phyloP scores from a whole-genome alignment of 2,888 invertebrate species.

The Doris montereyensis region DNA sequence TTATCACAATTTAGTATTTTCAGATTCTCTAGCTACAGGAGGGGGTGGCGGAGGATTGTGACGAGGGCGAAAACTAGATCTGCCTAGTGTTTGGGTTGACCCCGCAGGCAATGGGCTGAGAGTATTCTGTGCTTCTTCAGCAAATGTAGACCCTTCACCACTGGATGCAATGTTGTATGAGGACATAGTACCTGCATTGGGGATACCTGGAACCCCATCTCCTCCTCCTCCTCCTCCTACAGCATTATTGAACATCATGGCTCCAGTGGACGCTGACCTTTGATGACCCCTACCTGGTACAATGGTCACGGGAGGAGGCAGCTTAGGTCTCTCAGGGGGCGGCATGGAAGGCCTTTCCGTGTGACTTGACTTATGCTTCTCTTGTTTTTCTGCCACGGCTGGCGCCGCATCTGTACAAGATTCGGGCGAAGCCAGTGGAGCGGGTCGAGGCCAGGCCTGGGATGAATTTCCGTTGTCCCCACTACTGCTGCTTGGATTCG shows the following conservation, averaged over 20 bases:
- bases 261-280: conserved; percentile 62
- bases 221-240: not conserved
- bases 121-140: conserved; percentile 14
- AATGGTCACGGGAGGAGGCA: conserved; percentile 53
- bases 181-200: conserved; percentile 44
- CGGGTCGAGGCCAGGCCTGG: conserved; percentile 40
- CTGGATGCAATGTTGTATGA: conserved; percentile 38
- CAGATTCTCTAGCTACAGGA: conserved; percentile 54
- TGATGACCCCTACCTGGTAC: conserved; percentile 50
- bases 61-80: conserved; percentile 49
- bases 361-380: conserved; percentile 36
- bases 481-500: conserved; percentile 28
- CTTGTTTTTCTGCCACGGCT: conserved; percentile 24
- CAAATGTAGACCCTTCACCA: conserved; percentile 13
- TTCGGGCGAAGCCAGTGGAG: conserved; percentile 44
- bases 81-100: conserved; percentile 40
- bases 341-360: conserved; percentile 45
- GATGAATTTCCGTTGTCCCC: conserved; percentile 20
- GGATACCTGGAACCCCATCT: not conserved
- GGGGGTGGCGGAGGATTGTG: conserved; percentile 62
- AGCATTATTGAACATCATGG: conserved; percentile 34
- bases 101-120: conserved; percentile 18
- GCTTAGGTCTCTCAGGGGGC: conserved; percentile 57
- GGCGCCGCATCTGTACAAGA: conserved; percentile 41
- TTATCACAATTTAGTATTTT: conserved; percentile 61